Base-by-base conservation (phyloP, 2,797 vertebrate genomes). In the Ficedula albicollis region DNA sequence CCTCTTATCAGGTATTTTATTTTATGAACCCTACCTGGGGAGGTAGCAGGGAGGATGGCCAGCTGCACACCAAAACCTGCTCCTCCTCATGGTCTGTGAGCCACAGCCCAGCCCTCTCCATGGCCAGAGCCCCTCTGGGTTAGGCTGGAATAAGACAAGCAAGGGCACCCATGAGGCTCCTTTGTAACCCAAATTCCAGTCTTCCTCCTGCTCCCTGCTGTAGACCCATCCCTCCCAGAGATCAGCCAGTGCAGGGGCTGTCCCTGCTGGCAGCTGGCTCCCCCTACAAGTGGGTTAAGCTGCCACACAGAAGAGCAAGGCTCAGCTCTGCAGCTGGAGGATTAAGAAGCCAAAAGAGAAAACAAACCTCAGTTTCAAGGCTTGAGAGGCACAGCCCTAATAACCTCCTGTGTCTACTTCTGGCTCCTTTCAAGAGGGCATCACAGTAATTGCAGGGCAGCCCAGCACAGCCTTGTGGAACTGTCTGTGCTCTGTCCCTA, bases 401-500 rank as follows among this genome's bases (percentile, higher is more conserved):
- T 70, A 62, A 62, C 20, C 60, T 41, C 25, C 64, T 36, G 44
- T 69, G 51, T 38, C 52, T 69, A 58, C 52, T 67, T 34, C 62
- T 2, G 4, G 30, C 73, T 86, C 39, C 23, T 73, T 74, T 58
- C 87, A 83, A 73, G 39, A 83, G 51, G 9, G 2, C 48, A 39
- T 86, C 68, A 32, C 1, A 0, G 69, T 20, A 81, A 89, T 30
- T 59, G 39, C 81, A 86, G 64, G 43, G 16, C 56, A 90, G 58
- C 36, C 17, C 70, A 60, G 62, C 6, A 4, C 62, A 54, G 52
- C 29, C 67, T 51, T 62, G 64, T 30, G 52, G 52, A 83, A 14
- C 34, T 78, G 29, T 17, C 39, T 75, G 36, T 30, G 25, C 58
- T 60, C n/a, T 0, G 0, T 20, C 4, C 46, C 23, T 5, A 0